A percentile compares a stretch with the other conserved stretches of the same genome.
phyloP scores from a whole-genome alignment of 2,888 invertebrate genomes.

The Trachelus tabidus region DNA sequence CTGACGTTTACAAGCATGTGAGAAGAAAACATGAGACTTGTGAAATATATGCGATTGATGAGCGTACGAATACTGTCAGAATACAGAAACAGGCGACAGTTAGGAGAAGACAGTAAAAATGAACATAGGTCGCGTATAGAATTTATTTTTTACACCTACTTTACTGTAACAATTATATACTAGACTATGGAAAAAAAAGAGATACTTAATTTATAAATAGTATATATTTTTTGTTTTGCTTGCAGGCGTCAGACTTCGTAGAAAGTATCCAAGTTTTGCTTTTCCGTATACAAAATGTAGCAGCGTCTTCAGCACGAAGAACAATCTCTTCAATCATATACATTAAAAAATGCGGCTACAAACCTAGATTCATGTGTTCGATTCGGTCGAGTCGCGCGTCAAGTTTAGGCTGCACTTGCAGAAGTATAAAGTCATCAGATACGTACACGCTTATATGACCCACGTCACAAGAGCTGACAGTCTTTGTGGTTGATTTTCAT shows the following conservation, averaged over 20 bases:
- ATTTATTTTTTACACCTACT: neutral
- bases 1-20: constrained; percentile 50
- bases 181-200: neutral
- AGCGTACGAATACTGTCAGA: neutral
- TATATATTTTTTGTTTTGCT: neutral
- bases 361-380: constrained; percentile 48
- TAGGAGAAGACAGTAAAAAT: constrained; percentile 1
- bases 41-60: constrained; percentile 41
- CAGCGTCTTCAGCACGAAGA: constrained; percentile 33
- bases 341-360: constrained; percentile 54
- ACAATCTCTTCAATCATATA: constrained; percentile 39
- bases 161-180: neutral
- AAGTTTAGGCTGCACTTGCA: constrained; percentile 38
- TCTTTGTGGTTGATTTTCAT: constrained; percentile 27
- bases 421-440: constrained; percentile 49
- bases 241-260: neutral
- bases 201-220: neutral
- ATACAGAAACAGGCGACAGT: constrained; percentile 17
- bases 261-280: constrained; percentile 1
- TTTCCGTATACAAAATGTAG: constrained; percentile 40
- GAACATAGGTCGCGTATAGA: constrained; percentile 8
- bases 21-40: constrained; percentile 42
- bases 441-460: constrained; percentile 38
- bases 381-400: too few relatives aligned
- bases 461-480: constrained; percentile 33